Percentiles rank a stretch among this genome's conserved stretches.
Evolutionary conservation across 2,797 vertebrate genomes (phyloP).

Genomic region (Enteromius mattozi): DNA sequence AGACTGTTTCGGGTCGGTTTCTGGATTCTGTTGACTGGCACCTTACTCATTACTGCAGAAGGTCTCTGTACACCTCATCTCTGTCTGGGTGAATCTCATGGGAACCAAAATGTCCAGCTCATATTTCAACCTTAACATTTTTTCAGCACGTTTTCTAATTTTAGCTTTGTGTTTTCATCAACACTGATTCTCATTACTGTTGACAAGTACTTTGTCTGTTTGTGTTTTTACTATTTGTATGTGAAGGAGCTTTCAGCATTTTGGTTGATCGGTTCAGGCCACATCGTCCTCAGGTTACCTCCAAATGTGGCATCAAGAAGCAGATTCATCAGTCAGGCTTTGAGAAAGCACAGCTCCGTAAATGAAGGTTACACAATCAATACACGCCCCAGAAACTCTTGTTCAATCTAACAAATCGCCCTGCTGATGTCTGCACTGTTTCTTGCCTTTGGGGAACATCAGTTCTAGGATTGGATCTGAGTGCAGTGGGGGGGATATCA

Average conservation of each 20-base stretch:
- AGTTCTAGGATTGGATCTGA: conserved; percentile 13
- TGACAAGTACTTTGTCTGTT: not conserved
- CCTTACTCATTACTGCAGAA: conserved; percentile 5
- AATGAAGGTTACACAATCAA: conserved; percentile 33
- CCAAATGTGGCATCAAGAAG: not conserved
- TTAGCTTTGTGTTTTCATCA: not conserved
- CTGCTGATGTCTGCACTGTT: conserved; percentile 10
- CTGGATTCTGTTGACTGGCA: conserved; percentile 20
- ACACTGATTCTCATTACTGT: not conserved
- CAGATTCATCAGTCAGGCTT: not conserved
- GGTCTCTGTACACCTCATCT: not conserved
- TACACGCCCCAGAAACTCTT: conserved; percentile 18
- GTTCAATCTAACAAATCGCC: conserved; percentile 23
- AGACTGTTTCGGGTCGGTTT: not conserved
- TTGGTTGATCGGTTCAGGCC: conserved; percentile 13
- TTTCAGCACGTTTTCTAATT: not conserved
- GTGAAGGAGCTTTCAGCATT: not conserved
- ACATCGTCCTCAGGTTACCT: not conserved
- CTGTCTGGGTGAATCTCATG: not conserved
- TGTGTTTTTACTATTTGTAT: not conserved
- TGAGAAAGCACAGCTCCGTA: conserved; percentile 18
- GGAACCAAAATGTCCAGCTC: not conserved
- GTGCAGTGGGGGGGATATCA: not conserved
- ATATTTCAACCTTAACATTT: not conserved
- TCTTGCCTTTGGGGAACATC: conserved; percentile 14